Evolutionary conservation across 2,113 vertebrate species (phyloP), one percentile per base, ranked within the genome.

Genomic region (Perognathus longimembris): DNA sequence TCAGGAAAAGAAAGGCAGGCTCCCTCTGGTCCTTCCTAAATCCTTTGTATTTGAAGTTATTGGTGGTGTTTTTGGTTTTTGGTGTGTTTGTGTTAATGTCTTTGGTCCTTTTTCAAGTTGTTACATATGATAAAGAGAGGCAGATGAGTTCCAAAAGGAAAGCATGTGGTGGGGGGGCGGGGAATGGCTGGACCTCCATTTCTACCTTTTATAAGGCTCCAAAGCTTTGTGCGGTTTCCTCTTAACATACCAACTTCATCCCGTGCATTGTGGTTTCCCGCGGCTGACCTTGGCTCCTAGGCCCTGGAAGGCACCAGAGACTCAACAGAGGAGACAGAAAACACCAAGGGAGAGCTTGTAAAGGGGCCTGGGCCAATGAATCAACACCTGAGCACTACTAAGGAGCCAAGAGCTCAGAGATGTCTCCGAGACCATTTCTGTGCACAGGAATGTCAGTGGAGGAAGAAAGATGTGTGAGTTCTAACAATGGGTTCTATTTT

Each of bases 371-470:
- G 63, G 17, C 14, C 64, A 15, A 26, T 7, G 24, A 83, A 81
- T 59, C 6, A 8, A 21, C 24, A 38, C 12, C 2, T 54, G 26
- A 54, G 76, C 9, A 45, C 30, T 9, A 32, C n/a, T 24, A 24
- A 42, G 38, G 1, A 20, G 17, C 38, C 11, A 20, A 28, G n/a
- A 2, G 17, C 34, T 1, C 17, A 7, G 2, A 2, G 26, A 18
- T 21, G 20, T n/a, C 24, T 69, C 50, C 6, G 28, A 7, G 64
- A 8, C 22, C 34, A 54, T 54, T 34, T 18, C 34, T 32, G 0
- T 54, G 50, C 15, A 54, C 50, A 54, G 1, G 3, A 1, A 42
- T 20, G 2, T 21, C 1, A 8, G 0, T 10, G 2, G 9, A 24
- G 24, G 50, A 64, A 50, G 9, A 54, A 36, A 57, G 34, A 32